phyloP scores from a whole-genome alignment of 2,888 invertebrate species.

The Limenitis camilla region DNA sequence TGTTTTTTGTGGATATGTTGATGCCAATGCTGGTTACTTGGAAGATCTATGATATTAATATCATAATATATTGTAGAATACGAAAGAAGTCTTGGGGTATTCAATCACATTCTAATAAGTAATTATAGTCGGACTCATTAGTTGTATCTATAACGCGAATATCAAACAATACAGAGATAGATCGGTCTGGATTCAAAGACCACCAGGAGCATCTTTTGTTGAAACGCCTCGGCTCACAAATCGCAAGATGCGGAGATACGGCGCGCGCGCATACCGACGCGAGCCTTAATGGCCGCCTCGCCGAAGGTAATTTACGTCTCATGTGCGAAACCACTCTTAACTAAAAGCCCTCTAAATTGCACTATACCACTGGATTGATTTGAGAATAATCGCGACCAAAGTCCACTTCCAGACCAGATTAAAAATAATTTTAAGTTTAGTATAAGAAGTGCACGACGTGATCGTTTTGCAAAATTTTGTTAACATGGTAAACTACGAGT shows the following conservation, averaged over 20 bases:
- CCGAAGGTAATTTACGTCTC: constrained; percentile 68
- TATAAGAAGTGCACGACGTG: constrained; percentile 2
- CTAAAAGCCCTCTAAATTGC: constrained; percentile 71
- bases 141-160: constrained; percentile 28
- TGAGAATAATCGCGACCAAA: constrained; percentile 54
- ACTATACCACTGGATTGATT: constrained; percentile 65
- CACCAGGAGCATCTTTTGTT: constrained; percentile 68
- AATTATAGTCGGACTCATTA: constrained; percentile 19
- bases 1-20: constrained; percentile 38
- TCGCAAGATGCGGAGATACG: constrained; percentile 68
- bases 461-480: constrained; percentile 6
- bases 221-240: constrained; percentile 60
- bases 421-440: constrained; percentile 15
- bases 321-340: constrained; percentile 70
- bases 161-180: constrained; percentile 48
- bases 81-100: neutral
- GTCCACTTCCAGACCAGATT: constrained; percentile 27
- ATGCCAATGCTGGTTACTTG: neutral
- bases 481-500: constrained; percentile 1
- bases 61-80: no score
- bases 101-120: constrained; percentile 10
- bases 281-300: constrained; percentile 63
- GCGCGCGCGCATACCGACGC: constrained; percentile 62
- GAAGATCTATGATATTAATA: neutral
- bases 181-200: constrained; percentile 51